Evolutionary conservation across 1,140 invertebrate genomes (phyloP).

Genomic region (Pseudachorutes palmiensis): DNA sequence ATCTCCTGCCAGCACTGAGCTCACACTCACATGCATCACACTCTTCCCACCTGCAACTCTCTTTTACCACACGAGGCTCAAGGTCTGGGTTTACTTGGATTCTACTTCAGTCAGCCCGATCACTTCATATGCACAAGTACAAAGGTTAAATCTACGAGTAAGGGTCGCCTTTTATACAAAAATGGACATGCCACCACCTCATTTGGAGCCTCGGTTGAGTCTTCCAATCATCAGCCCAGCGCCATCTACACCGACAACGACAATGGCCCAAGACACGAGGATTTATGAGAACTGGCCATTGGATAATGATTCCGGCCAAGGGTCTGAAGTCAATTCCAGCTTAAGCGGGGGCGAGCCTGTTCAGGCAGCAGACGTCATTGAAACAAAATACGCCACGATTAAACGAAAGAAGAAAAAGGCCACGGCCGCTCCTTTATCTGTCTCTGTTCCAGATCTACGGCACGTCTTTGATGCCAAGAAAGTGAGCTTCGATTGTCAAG

Average conservation of each 20-base stretch:
- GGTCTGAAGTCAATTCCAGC: constrained; percentile 21
- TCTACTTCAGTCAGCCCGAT: constrained; percentile 12
- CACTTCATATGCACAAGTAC: constrained; percentile 6
- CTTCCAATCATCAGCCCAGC: neutral
- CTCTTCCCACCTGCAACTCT: constrained; percentile 20
- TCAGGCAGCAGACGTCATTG: neutral
- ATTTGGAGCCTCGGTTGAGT: neutral
- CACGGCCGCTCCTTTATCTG: neutral
- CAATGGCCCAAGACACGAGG: constrained; percentile 5
- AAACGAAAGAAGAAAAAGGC: constrained; percentile 16
- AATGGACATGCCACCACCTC: neutral
- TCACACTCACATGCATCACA: constrained; percentile 20
- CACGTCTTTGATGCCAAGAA: constrained; percentile 20
- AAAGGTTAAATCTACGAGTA: constrained; percentile 13
- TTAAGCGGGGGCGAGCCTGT: neutral
- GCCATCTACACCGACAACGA: neutral
- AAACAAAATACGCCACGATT: constrained; percentile 19
- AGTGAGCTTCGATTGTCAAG: constrained; percentile 37
- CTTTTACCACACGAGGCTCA: constrained; percentile 34
- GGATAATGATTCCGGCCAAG: constrained; percentile 33
- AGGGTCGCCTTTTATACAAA: constrained; percentile 22
- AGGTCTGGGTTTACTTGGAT: constrained; percentile 35
- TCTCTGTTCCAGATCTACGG: constrained; percentile 15
- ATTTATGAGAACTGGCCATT: constrained; percentile 38
- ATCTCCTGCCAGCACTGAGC: constrained; percentile 19